Conservation (phyloP, 1,140 invertebrate genomes). For the Drosophila sturtevanti region DNA sequence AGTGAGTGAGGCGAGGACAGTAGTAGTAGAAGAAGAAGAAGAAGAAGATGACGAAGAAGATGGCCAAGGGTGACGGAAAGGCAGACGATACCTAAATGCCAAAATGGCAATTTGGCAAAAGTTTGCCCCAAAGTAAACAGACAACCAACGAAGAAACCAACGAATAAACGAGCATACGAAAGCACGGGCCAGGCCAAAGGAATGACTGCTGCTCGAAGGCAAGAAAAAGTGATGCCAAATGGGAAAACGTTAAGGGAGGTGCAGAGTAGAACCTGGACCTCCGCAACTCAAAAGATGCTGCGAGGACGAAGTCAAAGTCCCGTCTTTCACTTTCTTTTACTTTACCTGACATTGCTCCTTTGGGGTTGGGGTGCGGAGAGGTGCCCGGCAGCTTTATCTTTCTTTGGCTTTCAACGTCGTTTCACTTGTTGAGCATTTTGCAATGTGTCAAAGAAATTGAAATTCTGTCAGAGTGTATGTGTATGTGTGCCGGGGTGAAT, state of each 20-base stretch:
- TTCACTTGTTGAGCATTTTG: slow-evolving; percentile 55
- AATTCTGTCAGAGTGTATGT: slow-evolving; percentile 49
- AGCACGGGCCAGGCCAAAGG: slow-evolving; percentile 12
- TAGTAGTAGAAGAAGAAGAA: neutral
- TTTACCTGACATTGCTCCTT: slow-evolving; percentile 25
- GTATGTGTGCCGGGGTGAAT: neutral
- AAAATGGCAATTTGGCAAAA: slow-evolving; percentile 75
- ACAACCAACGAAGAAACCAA: neutral
- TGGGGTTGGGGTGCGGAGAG: neutral
- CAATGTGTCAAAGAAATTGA: slow-evolving; percentile 74
- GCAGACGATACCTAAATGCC: slow-evolving; percentile 53
- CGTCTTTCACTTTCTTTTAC: slow-evolving; percentile 41
- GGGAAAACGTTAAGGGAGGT: slow-evolving; percentile 1
- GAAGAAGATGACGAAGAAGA: neutral
- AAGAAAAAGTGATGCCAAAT: neutral
- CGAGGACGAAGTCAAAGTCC: slow-evolving; percentile 47
- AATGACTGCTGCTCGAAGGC: no score
- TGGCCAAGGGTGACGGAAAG: neutral
- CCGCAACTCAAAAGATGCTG: no score
- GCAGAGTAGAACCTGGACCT: neutral
- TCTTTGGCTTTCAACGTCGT: slow-evolving; percentile 28
- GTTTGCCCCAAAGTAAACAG: slow-evolving; percentile 54
- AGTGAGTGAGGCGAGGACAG: neutral
- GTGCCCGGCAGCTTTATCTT: slow-evolving; percentile 20
- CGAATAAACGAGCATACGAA: neutral